These are phyloP conservation scores for Dicyrtomina minuta DNA, from an alignment of 2,888 invertebrate genomes.

Conservation along the genomic window DNA sequence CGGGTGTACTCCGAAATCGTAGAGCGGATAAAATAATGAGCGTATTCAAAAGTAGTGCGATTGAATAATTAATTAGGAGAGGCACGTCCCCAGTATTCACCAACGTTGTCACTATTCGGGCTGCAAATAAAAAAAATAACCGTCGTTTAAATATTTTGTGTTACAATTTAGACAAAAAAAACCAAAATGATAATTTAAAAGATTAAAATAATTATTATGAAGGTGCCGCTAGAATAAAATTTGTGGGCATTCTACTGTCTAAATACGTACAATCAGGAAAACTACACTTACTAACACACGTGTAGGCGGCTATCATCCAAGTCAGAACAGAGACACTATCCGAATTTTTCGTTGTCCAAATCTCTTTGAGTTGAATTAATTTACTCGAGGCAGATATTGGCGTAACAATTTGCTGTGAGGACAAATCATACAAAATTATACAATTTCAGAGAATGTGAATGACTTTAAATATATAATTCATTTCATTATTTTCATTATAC, in stretches of 20 bases:
- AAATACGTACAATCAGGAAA: not conserved
- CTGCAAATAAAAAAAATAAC: slow-evolving; percentile 59
- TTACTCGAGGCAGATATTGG: slow-evolving; percentile 58
- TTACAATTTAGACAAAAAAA: too few species aligned
- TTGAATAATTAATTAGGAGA: slow-evolving; percentile 70
- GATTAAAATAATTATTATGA: too few species aligned
- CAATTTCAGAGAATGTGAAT: not conserved
- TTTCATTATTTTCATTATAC: not conserved
- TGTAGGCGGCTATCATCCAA: slow-evolving; percentile 78
- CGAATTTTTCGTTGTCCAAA: slow-evolving; percentile 69
- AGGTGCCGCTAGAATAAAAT: too few species aligned
- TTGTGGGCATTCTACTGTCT: too few species aligned
- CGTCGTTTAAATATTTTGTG: not conserved
- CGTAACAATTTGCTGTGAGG: slow-evolving; percentile 2
- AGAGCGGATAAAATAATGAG: slow-evolving; percentile 70
- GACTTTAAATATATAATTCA: too few species aligned
- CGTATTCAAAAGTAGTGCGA: slow-evolving; percentile 70
- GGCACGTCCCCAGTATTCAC: slow-evolving; percentile 75
- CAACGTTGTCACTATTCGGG: slow-evolving; percentile 75
- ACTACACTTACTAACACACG: slow-evolving; percentile 74
- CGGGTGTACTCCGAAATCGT: slow-evolving; percentile 61
- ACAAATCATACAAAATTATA: not conserved
- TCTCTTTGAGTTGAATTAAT: slow-evolving; percentile 74
- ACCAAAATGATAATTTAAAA: too few species aligned
- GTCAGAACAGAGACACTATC: slow-evolving; percentile 75